These are phyloP conservation scores for Tetrapedia diversipes DNA, from an alignment of 2,888 invertebrate species.

Conservation along the genomic window DNA sequence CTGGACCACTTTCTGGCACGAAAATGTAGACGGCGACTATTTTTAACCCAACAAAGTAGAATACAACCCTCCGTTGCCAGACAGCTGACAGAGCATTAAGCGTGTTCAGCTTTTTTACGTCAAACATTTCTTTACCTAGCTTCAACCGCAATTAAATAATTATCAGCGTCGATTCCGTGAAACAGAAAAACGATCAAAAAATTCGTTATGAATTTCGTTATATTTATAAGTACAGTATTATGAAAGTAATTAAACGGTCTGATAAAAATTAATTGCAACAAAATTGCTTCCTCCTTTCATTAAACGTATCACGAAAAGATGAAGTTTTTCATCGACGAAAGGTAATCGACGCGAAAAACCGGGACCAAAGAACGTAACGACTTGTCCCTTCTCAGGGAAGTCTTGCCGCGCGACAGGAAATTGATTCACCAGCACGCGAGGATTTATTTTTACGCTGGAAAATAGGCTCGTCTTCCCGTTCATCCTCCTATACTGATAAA, in stretches of 20 bases:
- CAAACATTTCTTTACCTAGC: too few species aligned
- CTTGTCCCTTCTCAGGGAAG: slow-evolving; percentile 62
- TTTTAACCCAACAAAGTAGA: slow-evolving; percentile 13
- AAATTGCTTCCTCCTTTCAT: slow-evolving; percentile 1
- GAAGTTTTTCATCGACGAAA: slow-evolving; percentile 55
- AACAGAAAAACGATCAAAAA: too few species aligned
- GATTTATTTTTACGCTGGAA: slow-evolving; percentile 65
- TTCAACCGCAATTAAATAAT: too few species aligned
- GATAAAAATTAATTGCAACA: slow-evolving; percentile 3
- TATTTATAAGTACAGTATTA: too few species aligned
- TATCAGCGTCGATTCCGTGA: too few species aligned
- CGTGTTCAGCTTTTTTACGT: too few species aligned
- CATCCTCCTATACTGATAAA: slow-evolving; percentile 55
- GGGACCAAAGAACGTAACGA: slow-evolving; percentile 64
- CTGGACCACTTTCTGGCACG: neutral
- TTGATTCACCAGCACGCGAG: slow-evolving; percentile 68
- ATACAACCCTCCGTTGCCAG: neutral
- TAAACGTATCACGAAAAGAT: neutral
- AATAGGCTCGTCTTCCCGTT: slow-evolving; percentile 61
- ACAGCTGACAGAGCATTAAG: too few species aligned
- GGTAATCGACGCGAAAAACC: slow-evolving; percentile 69
- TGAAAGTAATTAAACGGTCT: neutral
- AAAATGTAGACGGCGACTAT: neutral
- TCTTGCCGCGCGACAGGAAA: slow-evolving; percentile 65
- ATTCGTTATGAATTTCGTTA: too few species aligned